Evolutionary conservation across 2,888 invertebrate species (phyloP).

Genomic region (Sipha maydis): DNA sequence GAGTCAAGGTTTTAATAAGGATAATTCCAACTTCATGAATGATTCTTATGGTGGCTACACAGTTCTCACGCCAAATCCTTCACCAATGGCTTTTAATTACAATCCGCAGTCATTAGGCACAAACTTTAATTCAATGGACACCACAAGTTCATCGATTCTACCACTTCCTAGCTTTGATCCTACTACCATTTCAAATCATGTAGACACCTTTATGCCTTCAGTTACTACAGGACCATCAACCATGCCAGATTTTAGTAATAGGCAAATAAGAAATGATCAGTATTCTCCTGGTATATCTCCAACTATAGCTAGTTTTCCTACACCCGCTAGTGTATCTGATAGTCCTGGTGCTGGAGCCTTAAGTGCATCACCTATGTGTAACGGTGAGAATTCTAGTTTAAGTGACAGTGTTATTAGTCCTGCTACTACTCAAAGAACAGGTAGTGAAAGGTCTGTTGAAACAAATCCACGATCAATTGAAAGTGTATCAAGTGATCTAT

Average conservation of each 20-base stretch:
- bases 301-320: constrained; percentile 60
- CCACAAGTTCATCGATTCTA: constrained; percentile 42
- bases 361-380: constrained; percentile 61
- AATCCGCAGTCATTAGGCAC: constrained; percentile 40
- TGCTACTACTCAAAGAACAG: constrained; percentile 61
- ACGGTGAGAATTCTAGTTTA: constrained; percentile 63
- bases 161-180: constrained; percentile 51
- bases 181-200: constrained; percentile 45
- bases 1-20: constrained; percentile 49
- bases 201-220: constrained; percentile 47
- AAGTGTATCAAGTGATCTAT: constrained; percentile 63
- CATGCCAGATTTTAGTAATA: constrained; percentile 49
- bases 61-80: constrained; percentile 56
- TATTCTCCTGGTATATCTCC: constrained; percentile 59
- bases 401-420: constrained; percentile 64
- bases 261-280: constrained; percentile 60
- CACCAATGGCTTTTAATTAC: constrained; percentile 60
- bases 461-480: constrained; percentile 63
- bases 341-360: constrained; percentile 53
- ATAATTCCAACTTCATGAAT: constrained; percentile 52
- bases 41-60: constrained; percentile 59
- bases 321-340: constrained; percentile 57
- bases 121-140: constrained; percentile 53
- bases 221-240: constrained; percentile 41
- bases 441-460: constrained; percentile 63